Percentiles rank a stretch among this genome's conserved stretches.
phyloP scores from a whole-genome alignment of 2,888 invertebrate species.

The Aphelenchoides bicaudatus region DNA sequence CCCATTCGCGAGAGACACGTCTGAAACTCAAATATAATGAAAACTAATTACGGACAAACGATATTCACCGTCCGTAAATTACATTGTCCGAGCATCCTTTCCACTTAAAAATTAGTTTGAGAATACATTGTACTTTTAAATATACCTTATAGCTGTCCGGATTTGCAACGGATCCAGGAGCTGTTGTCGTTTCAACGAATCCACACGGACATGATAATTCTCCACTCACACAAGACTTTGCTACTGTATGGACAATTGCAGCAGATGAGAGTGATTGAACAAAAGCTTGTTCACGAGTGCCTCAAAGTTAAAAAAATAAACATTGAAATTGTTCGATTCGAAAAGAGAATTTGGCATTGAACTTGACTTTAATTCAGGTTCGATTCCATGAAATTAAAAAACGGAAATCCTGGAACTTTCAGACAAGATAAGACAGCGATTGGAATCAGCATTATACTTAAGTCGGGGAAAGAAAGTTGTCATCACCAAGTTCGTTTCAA shows the following conservation, averaged over 20 bases:
- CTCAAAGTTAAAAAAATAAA: constrained; percentile 63
- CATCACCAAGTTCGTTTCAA: constrained; percentile 15
- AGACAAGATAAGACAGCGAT: no score
- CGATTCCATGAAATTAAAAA: no score
- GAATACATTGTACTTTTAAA: not conserved
- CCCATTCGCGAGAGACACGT: constrained; percentile 72
- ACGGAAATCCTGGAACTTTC: no score
- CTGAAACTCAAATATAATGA: not conserved
- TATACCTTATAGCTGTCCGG: constrained; percentile 28
- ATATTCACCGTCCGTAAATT: constrained; percentile 67
- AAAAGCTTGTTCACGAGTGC: constrained; percentile 80
- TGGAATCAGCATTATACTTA: constrained; percentile 23
- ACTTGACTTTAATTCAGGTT: constrained; percentile 20
- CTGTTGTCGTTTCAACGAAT: constrained; percentile 46
- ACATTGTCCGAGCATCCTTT: constrained; percentile 81
- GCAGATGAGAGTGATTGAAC: constrained; percentile 79
- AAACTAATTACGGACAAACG: not conserved
- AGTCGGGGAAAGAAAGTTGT: constrained; percentile 31
- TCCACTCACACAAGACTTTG: constrained; percentile 75
- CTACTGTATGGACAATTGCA: constrained; percentile 73
- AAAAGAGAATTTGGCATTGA: constrained; percentile 17
- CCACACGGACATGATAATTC: constrained; percentile 76
- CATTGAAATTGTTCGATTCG: constrained; percentile 7
- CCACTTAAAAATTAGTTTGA: constrained; percentile 67
- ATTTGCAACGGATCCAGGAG: constrained; percentile 9